Base-by-base conservation (phyloP, 2,888 invertebrate species). In the Eledona agricola region DNA sequence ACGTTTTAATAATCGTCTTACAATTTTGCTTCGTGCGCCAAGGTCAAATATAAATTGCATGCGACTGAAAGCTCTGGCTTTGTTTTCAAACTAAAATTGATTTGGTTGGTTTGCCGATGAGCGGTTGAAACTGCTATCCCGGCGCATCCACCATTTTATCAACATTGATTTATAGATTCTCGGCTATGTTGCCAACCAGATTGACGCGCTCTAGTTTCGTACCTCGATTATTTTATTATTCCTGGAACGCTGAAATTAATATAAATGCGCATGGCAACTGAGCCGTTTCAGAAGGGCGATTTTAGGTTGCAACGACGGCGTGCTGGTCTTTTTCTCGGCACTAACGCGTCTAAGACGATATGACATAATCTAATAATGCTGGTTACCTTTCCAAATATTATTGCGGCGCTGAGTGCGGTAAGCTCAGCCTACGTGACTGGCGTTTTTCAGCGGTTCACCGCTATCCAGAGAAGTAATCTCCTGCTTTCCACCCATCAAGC, bases 381-480 rank as follows among this genome's bases (percentile, higher is more conserved):
- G 12, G 31, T 53, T 59, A 69, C 69, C 68, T 69, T 69, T 62
- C 65, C 69, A 59, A 62, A 64, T 65, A 62, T n/a, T 58, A 62
- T 60, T 59, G 63, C 62, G 65, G 68, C 59, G 66, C 65, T 63
- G 69, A 63, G 66, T 64, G 64, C 66, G 66, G 68, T 66, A 64
- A 70, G 69, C 70, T 71, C 71, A 72, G 72, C 71, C 71, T 72
- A 67, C 70, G 66, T 65, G 66, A 65, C 65, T 65, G 64, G 60
- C 60, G 62, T 62, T 60, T 63, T 62, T 65, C 67, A 69, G 67
- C 69, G 68, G 69, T 62, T 66, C 64, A 61, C 55, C 51, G 51
- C 40, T 31, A 35, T 28, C 7, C 34, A 26, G 22, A 46, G 15
- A 29, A 20, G 17, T 9, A n/a, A 49, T 34, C 31, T 43, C 35